Conservation (phyloP, 2,113 vertebrate genomes). For the Atrichornis clamosus region DNA sequence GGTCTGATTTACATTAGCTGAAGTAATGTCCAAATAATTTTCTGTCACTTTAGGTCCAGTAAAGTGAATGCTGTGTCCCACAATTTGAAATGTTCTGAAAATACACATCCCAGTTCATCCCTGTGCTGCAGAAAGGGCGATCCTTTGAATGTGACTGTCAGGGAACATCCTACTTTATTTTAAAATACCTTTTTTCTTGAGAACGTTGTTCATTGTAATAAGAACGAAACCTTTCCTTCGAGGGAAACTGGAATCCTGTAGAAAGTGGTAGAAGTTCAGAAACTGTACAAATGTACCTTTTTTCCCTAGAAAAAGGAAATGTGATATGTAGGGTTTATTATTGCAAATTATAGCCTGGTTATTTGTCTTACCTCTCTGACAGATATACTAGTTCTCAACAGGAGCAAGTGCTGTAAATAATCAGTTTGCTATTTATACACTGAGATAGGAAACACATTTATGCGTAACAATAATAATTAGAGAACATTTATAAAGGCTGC, state of each 20-base stretch:
- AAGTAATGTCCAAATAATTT: neutral
- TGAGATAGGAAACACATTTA: constrained; percentile 14
- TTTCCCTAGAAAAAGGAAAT: neutral
- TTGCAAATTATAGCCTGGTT: neutral
- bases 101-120: neutral
- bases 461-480: constrained; percentile 47
- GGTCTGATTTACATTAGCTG: neutral
- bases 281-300: neutral
- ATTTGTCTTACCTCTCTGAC: constrained; percentile 25
- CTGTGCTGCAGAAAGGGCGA: neutral
- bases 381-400: constrained; percentile 8
- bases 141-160: neutral
- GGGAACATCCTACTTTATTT: neutral
- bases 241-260: neutral
- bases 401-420: constrained; percentile 49
- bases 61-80: neutral
- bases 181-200: neutral
- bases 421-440: constrained; percentile 35
- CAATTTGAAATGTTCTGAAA: neutral
- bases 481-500: constrained; percentile 17
- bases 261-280: neutral
- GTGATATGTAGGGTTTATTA: neutral
- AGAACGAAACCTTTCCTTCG: neutral
- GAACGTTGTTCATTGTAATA: neutral
- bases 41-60: neutral